phyloP scores from a whole-genome alignment of 2,113 vertebrate genomes.

The Muscicapa adusta region DNA sequence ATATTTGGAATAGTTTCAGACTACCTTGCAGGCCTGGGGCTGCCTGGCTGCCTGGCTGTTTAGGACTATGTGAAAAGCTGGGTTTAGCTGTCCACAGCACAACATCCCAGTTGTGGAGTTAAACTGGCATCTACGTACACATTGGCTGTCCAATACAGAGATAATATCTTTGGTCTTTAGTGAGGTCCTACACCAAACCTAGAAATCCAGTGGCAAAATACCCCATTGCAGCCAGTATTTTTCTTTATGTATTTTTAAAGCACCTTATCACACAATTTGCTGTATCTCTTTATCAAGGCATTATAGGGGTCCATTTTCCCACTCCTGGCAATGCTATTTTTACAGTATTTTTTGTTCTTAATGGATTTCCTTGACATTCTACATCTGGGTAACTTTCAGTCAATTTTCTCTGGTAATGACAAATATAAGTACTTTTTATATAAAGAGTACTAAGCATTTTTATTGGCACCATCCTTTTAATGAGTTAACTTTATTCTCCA shows the following conservation, averaged over 20 bases:
- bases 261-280: neutral
- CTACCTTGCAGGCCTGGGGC: neutral
- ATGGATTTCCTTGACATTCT: neutral
- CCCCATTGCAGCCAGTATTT: neutral
- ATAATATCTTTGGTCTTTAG: neutral
- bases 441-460: conserved; percentile 53
- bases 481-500: conserved; percentile 47
- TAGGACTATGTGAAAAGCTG: neutral
- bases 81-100: neutral
- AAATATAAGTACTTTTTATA: conserved; percentile 22
- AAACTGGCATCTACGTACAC: neutral
- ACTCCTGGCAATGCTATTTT: neutral
- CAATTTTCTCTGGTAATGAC: conserved; percentile 14
- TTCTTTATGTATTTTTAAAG: neutral
- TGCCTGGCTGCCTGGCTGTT: neutral
- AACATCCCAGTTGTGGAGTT: neutral
- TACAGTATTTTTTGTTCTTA: neutral
- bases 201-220: neutral
- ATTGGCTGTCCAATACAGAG: neutral
- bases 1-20: neutral
- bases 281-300: neutral
- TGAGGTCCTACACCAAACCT: neutral
- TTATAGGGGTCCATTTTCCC: neutral
- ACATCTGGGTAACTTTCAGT: neutral
- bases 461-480: conserved; percentile 41